Evolutionary conservation across 2,797 vertebrate genomes (phyloP), one percentile per base, ranked within the genome.

Genomic region (Amblyopsis hoosieri): DNA sequence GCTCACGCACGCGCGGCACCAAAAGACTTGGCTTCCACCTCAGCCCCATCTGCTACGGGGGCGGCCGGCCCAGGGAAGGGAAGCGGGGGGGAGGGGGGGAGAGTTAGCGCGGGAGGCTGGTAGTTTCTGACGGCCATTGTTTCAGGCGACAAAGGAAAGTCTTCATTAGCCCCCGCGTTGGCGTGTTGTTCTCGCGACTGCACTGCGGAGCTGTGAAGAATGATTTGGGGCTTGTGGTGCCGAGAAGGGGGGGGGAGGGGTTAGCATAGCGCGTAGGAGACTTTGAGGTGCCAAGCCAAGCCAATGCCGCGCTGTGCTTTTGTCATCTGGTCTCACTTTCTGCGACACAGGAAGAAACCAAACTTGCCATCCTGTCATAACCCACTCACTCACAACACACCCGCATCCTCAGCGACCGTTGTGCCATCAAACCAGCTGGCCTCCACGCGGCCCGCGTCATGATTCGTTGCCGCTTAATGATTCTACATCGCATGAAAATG

Each of bases 41-140:
- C 90, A 56, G 4, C 80, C 76, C 90, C 90, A 92, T 92, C 90
- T 93, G 92, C 88, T 90, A 85, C 62, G 92, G 82, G 84, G 92
- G 91, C 52, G 90, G 85, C 14, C 66, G 71, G 71, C 68, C 23
- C 83, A 86, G 78, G 77, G 85, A 69, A 73, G 80, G 81, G 84
- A 75, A 75, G 85, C 74, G 71, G 60, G 66, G 57, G 78, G 67
- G 73, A 74, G 57, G 69, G 66, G 72, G 8, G 33, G 31, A 76
- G 74, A 12, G 17, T 33, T 13, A 12, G 56, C 33, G 56, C 47
- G 37, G n/a, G 13, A 29, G 53, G n/a, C 47, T 69, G 78, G 86
- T 87, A 84, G 76, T 92, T 87, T 80, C 70, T 85, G 86, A 86
- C 76, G 72, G 68, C 84, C 83, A 91, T 92, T 92, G 90, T 93